Evolutionary conservation across 2,113 vertebrate genomes (phyloP), one percentile per base, ranked within the genome.

Genomic region (Chaetorhynchus papuensis): DNA sequence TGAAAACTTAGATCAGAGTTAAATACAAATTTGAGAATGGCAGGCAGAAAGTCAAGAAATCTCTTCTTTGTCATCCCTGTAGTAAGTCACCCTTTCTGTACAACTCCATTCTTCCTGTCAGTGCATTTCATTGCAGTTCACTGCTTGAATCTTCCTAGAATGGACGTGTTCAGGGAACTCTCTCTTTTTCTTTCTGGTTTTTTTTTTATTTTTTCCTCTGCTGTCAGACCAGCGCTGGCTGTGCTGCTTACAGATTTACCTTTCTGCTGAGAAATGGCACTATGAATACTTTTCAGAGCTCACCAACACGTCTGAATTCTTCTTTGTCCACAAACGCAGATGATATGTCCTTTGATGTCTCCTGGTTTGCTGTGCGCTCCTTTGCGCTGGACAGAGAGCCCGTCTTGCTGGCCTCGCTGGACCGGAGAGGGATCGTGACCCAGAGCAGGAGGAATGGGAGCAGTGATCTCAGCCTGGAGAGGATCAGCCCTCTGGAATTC

Each of bases 261-360:
- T 69, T 64, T 90, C 41, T 83, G 59, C 39, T 90, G 75, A 87
- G 20, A 37, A 83, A 8, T 59, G 27, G 41, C 54, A 37, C 47
- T 49, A 0, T 28, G 77, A 69, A 35, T 80, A 35, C 41, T 71
- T 59, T 24, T 56, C 18, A 15, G 75, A 75, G 13, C 72, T 83
- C 75, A 54, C 33, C 60, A 63, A 17, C 13, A 1, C 22, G 7
- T 57, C 61, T 47, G 21, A 91, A 81, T 42, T 83, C 22, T 88
- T 83, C 39, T 93, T 87, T 90, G 44, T 76, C 80, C 70, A 39
- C 65, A 21, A 71, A 84, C 23, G 0, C 89, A 99, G 99, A 99
- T 20, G 98, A 99, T 68, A 96, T 99, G 97, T 98, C 98, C 7
- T 99, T 99, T 6, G 99, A 99, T 15, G 98, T 99, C 77, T 98